Conservation (phyloP, 2,797 vertebrate species). For the Eutrigla gurnardus region DNA sequence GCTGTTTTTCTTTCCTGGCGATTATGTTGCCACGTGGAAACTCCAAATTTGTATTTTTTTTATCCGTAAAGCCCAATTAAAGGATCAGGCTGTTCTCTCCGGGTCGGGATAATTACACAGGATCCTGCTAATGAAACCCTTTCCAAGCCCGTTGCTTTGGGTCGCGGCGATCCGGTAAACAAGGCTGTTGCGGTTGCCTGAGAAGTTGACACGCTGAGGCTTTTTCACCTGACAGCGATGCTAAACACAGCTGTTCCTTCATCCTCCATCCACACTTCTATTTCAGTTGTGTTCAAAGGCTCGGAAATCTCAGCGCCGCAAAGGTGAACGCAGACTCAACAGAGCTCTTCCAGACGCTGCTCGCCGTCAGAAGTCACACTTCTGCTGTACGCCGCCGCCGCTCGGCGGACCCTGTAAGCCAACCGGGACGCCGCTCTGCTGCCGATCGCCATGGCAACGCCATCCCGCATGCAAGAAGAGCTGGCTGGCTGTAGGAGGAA, state of each 20-base stretch:
- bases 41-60: neutral
- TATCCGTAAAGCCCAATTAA: conserved; percentile 37
- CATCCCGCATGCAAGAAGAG: conserved; percentile 39
- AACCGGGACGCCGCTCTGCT: conserved; percentile 26
- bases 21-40: neutral
- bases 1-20: neutral
- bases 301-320: neutral
- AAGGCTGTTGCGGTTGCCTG: neutral
- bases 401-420: conserved; percentile 19
- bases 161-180: conserved; percentile 17
- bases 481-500: conserved; percentile 46
- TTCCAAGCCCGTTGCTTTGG: conserved; percentile 23
- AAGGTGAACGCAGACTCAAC: conserved; percentile 15
- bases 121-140: conserved; percentile 30
- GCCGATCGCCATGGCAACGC: conserved; percentile 65
- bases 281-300: neutral
- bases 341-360: conserved; percentile 8
- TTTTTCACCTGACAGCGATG: conserved; percentile 4
- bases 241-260: conserved; percentile 5
- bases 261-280: neutral
- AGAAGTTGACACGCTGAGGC: neutral
- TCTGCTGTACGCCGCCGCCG: neutral
- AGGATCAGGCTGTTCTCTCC: conserved; percentile 14
- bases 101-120: conserved; percentile 38
- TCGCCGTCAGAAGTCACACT: conserved; percentile 47